phyloP scores from a whole-genome alignment of 2,113 vertebrate genomes.

The Geothlypis trichas region DNA sequence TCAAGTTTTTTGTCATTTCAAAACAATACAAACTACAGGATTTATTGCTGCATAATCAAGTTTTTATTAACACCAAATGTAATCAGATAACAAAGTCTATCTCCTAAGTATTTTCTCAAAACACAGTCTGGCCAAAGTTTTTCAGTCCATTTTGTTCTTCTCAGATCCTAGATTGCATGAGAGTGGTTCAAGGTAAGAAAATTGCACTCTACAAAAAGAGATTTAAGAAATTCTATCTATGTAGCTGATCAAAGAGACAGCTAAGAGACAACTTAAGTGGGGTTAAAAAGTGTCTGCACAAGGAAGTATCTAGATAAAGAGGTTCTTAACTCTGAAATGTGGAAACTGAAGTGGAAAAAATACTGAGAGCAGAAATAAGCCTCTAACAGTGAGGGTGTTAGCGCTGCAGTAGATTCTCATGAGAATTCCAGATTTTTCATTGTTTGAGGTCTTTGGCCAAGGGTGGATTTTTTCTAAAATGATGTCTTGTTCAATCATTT shows the following conservation, averaged over 20 bases:
- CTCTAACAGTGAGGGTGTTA: background rate
- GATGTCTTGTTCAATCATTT: background rate
- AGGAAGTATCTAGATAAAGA: background rate
- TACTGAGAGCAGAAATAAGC: background rate
- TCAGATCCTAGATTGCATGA: background rate
- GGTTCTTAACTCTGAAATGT: background rate
- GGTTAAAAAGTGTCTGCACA: background rate
- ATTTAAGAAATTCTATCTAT: conserved; percentile 6
- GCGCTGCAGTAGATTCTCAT: background rate
- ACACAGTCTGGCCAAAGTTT: background rate
- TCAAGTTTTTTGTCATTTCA: conserved; percentile 37
- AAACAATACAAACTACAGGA: conserved; percentile 50
- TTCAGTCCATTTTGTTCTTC: background rate
- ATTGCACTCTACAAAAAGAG: background rate
- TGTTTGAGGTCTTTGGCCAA: background rate
- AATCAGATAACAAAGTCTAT: conserved; percentile 44
- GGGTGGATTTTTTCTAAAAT: background rate
- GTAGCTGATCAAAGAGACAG: conserved; percentile 19
- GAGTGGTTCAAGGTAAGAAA: conserved; percentile 33
- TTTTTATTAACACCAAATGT: conserved; percentile 58
- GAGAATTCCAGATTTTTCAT: background rate
- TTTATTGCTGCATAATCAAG: conserved; percentile 35
- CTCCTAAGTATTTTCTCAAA: conserved; percentile 8
- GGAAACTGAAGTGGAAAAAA: background rate
- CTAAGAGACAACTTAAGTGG: background rate